These are phyloP conservation scores for Heliconius eleuchia DNA, from an alignment of 1,140 invertebrate species.

Conservation along the genomic window DNA sequence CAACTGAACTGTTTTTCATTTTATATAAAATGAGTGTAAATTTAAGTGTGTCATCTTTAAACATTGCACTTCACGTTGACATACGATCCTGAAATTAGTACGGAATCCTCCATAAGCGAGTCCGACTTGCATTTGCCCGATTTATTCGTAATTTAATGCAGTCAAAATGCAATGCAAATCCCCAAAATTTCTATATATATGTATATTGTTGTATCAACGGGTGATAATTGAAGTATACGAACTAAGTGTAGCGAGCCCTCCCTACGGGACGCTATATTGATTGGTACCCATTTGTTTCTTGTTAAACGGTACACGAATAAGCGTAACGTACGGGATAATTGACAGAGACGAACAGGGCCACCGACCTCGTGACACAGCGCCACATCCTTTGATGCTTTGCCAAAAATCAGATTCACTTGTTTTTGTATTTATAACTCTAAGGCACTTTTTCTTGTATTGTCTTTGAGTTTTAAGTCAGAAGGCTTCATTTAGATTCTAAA, in stretches of 20 bases:
- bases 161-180: background rate
- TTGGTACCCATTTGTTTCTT: slow-evolving; percentile 29
- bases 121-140: no score
- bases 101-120: no score
- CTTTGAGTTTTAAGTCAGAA: background rate
- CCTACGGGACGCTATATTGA: slow-evolving; percentile 21
- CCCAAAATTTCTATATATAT: background rate
- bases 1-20: no score
- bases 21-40: no score
- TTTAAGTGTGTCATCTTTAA: no score
- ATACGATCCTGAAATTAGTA: no score
- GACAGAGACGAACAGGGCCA: slow-evolving; percentile 33
- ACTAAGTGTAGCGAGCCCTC: background rate
- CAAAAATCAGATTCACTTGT: slow-evolving; percentile 21
- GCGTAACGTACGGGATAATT: slow-evolving; percentile 33
- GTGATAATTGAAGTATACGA: background rate
- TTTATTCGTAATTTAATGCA: no score
- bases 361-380: slow-evolving; percentile 22
- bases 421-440: background rate
- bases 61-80: no score
- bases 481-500: no score
- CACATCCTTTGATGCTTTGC: slow-evolving; percentile 29
- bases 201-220: background rate
- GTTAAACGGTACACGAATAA: slow-evolving; percentile 21
- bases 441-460: background rate